A percentile compares a stretch with the other conserved stretches of the same genome.
Evolutionary conservation across 2,888 invertebrate species (phyloP).

Genomic region (Argynnis bischoffii): DNA sequence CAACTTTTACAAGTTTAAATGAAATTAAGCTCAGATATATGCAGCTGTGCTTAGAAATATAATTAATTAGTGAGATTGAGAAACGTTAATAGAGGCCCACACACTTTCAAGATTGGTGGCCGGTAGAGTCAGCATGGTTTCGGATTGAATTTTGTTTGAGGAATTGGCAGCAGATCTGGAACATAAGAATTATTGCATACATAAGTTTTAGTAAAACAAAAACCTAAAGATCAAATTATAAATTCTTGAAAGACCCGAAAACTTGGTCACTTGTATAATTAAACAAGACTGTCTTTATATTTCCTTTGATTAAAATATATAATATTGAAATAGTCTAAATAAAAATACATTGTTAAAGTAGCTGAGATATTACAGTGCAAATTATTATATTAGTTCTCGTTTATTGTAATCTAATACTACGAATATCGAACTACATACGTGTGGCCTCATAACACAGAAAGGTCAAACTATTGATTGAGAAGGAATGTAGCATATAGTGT

Average conservation of each 20-base stretch:
- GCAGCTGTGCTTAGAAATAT: constrained; percentile 2
- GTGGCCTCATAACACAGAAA: constrained; percentile 28
- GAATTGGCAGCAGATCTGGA: constrained; percentile 71
- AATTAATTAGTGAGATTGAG: constrained; percentile 58
- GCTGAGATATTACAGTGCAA: neutral
- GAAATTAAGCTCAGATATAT: neutral
- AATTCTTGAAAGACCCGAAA: neutral
- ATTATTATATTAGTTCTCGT: neutral
- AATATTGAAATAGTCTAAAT: neutral
- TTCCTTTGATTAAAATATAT: too few species aligned
- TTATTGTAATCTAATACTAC: constrained; percentile 23
- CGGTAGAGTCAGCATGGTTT: constrained; percentile 62
- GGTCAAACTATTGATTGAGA: constrained; percentile 19
- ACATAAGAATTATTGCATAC: constrained; percentile 26
- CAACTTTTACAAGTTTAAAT: neutral
- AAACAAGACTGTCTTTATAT: too few species aligned
- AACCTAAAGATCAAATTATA: neutral
- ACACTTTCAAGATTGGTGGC: constrained; percentile 66
- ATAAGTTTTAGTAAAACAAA: constrained; percentile 5
- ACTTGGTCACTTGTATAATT: too few species aligned
- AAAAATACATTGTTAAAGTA: neutral
- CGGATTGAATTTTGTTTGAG: constrained; percentile 55
- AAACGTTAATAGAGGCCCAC: constrained; percentile 69
- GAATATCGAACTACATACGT: constrained; percentile 20
- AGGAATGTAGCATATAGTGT: neutral